A percentile compares a stretch with the other conserved stretches of the same genome.
These are phyloP conservation scores for Congeria kusceri DNA, from an alignment of 2,888 invertebrate genomes.

Conservation along the genomic window DNA sequence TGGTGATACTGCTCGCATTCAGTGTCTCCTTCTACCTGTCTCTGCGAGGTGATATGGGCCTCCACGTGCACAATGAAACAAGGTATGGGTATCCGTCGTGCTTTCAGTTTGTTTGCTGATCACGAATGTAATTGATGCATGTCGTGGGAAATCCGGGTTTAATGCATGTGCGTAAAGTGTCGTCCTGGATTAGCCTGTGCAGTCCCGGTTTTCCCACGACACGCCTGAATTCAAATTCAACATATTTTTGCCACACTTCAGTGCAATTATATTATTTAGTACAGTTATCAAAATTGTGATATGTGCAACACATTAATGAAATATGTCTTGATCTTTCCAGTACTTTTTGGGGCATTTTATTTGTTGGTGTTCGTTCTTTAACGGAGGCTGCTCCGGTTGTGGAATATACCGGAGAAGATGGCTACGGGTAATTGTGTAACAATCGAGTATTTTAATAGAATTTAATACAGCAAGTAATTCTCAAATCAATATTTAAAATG, in stretches of 20 bases:
- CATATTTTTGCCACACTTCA: background rate
- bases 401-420: conserved; percentile 72
- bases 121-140: background rate
- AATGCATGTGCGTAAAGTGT: too few species aligned
- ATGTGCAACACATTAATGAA: background rate
- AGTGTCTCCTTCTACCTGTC: conserved; percentile 78
- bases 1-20: conserved; percentile 79
- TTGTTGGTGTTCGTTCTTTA: conserved; percentile 75
- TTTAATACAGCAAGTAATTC: too few species aligned
- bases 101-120: background rate
- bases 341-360: conserved; percentile 76
- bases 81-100: conserved; percentile 54
- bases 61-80: conserved; percentile 70
- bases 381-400: conserved; percentile 77
- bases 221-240: too few species aligned
- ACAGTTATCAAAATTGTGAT: too few species aligned
- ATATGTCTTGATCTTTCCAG: conserved; percentile 54
- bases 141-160: background rate
- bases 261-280: background rate
- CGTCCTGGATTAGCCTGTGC: too few species aligned
- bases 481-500: too few species aligned
- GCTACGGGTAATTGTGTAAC: conserved; percentile 75
- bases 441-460: too few species aligned
- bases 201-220: too few species aligned
- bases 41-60: conserved; percentile 73